A percentile compares a stretch with the other conserved stretches of the same genome.
These are phyloP conservation scores for Flexamia atlantica DNA, from an alignment of 2,888 invertebrate species.

Conservation along the genomic window DNA sequence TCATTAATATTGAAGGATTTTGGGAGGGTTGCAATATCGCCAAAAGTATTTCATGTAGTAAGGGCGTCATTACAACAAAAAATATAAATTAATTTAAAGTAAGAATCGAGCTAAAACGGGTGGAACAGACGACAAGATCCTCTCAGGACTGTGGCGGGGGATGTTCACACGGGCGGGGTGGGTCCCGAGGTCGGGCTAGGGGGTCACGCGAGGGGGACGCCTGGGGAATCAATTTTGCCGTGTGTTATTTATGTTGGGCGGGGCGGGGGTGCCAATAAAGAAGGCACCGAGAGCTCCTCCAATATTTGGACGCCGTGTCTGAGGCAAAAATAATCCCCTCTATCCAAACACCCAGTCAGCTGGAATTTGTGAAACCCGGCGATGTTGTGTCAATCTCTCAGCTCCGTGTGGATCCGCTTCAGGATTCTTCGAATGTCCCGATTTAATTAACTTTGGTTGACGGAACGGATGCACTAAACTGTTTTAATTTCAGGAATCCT, in stretches of 20 bases:
- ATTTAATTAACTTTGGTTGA: too few relatives aligned
- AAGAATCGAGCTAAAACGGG: too few relatives aligned
- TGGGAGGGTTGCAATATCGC: too few relatives aligned
- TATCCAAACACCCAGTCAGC: slow-evolving; percentile 41
- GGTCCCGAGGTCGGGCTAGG: background rate
- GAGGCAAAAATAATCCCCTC: slow-evolving; percentile 43
- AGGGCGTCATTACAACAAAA: too few relatives aligned
- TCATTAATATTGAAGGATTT: too few relatives aligned
- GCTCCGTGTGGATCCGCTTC: too few relatives aligned
- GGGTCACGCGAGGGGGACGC: background rate
- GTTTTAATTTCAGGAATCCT: too few relatives aligned
- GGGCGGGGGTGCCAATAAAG: slow-evolving; percentile 51
- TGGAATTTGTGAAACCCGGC: slow-evolving; percentile 26
- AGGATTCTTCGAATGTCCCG: too few relatives aligned
- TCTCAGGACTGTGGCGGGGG: background rate
- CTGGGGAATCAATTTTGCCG: slow-evolving; percentile 48
- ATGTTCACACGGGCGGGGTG: background rate
- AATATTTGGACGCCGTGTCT: slow-evolving; percentile 49
- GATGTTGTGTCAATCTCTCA: background rate
- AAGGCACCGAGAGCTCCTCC: slow-evolving; percentile 45
- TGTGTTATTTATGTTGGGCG: slow-evolving; percentile 58
- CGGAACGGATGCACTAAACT: too few relatives aligned
- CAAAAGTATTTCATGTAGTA: too few relatives aligned
- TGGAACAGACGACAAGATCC: too few relatives aligned
- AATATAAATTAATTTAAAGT: too few relatives aligned